Base-by-base conservation (phyloP, 2,113 vertebrate genomes). In the Pelobates fuscus region DNA sequence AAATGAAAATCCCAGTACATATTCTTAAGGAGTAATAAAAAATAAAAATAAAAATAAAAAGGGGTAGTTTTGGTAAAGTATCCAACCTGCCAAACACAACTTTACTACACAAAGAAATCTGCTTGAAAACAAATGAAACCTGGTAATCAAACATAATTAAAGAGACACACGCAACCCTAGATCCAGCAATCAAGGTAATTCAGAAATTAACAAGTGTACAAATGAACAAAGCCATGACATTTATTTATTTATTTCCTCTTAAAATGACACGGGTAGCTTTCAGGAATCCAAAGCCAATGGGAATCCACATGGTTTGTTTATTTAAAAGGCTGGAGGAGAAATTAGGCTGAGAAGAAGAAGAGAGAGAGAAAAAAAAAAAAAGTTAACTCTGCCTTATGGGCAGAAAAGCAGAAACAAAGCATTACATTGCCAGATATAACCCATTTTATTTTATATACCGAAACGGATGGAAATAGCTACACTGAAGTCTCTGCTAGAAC, bases 171-270 rank as follows among this genome's bases (percentile, higher is more conserved):
- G 37, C 29, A 43, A 49, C 60, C 2, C 60, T 14, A 23, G 37
- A 29, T 65, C 8, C 62, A 43, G 62, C 62, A 65, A 65, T 65
- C 62, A 65, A 65, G 32, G 20, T 43, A 43, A 24, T 65, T 41
- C n/a, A 65, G 27, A 63, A 63, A 63, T 63, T 37, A 63, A 32
- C 29, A 63, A 63, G 29, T 37, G 60, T n/a, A 63, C 60, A n/a
- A 37, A 37, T 32, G 10, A 63, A 21, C 29, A 63, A n/a, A 7
- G 26, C n/a, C 15, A 49, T 49, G 44, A 49, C 44, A 49, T 49
- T 4, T 49, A 49, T 3, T 49, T 49, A 18, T 49, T 49, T 49
- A 4, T 17, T 49, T 1, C 4, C 12, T 2, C 15, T 49, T 1
- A 18, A 49, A 49, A 15, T 4, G 11, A 11, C 10, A 7, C 10